These are phyloP conservation scores for Emberiza fucata DNA, from an alignment of 2,113 vertebrate genomes.

Conservation along the genomic window DNA sequence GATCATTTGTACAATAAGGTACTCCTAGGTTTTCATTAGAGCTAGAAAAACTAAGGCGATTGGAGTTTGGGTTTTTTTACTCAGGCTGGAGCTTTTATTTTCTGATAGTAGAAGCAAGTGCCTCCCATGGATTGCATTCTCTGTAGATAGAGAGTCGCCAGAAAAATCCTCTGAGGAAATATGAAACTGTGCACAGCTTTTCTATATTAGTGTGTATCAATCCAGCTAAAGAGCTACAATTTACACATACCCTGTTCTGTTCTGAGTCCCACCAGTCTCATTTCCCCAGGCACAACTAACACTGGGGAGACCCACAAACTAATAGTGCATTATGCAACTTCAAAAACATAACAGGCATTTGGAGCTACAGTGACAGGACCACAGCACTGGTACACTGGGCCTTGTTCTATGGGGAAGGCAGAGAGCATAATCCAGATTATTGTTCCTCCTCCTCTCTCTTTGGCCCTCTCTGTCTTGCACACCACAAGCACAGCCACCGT, in stretches of 20 bases:
- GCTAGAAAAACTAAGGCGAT: background rate
- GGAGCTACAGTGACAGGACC: background rate
- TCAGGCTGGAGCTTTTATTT: background rate
- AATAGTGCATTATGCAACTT: background rate
- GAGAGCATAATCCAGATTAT: background rate
- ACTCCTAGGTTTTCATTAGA: background rate
- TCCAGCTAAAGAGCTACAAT: background rate
- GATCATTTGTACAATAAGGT: background rate
- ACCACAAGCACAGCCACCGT: background rate
- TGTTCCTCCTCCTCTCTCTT: background rate
- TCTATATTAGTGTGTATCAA: background rate
- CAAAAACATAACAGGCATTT: background rate
- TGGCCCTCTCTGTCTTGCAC: background rate
- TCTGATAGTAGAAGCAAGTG: background rate
- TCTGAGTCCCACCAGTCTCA: background rate
- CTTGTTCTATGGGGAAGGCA: background rate
- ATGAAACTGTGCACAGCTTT: background rate
- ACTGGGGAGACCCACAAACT: background rate
- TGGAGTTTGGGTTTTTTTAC: background rate
- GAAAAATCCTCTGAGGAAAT: background rate
- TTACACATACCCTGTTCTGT: accelerated
- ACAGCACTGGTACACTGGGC: background rate
- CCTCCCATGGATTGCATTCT: background rate
- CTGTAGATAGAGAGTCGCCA: background rate
- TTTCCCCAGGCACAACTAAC: background rate